phyloP scores from a whole-genome alignment of 2,113 vertebrate genomes.

The Otocyon megalotis region DNA sequence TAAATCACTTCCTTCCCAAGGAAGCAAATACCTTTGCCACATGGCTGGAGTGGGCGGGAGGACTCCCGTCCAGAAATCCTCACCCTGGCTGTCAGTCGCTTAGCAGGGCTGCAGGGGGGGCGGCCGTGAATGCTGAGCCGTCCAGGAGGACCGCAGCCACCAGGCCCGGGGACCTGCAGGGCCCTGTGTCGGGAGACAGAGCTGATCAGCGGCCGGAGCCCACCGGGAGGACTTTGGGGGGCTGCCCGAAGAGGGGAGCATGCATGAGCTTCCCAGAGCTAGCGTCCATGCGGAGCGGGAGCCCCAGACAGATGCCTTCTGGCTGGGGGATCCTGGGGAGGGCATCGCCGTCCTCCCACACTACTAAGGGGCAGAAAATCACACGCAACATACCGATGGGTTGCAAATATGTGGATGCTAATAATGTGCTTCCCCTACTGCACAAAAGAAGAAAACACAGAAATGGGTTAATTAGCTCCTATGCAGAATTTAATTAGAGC shows the following conservation, averaged over 20 bases:
- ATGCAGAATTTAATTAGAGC: constrained; percentile 88
- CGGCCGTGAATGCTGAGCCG: neutral
- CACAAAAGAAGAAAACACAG: constrained; percentile 84
- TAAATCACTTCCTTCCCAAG: constrained; percentile 77
- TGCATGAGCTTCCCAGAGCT: neutral
- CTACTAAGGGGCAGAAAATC: neutral
- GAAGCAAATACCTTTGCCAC: constrained; percentile 81
- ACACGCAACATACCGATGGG: constrained; percentile 43
- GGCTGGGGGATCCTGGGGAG: neutral
- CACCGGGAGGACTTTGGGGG: neutral
- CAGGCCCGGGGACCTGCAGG: neutral
- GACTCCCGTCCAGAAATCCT: constrained; percentile 46
- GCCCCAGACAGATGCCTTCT: neutral
- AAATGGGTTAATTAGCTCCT: constrained; percentile 88
- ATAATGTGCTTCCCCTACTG: constrained; percentile 60
- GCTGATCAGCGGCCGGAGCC: neutral
- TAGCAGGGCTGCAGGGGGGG: neutral
- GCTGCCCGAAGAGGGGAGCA: neutral
- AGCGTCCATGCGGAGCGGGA: neutral
- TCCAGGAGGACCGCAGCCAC: neutral
- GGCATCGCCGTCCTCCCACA: neutral
- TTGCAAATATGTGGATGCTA: constrained; percentile 70
- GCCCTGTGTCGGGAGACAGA: neutral
- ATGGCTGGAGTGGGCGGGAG: constrained; percentile 30
- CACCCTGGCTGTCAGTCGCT: constrained; percentile 77